These are phyloP conservation scores for Morpho helenor DNA, from an alignment of 2,888 invertebrate species.

Conservation along the genomic window DNA sequence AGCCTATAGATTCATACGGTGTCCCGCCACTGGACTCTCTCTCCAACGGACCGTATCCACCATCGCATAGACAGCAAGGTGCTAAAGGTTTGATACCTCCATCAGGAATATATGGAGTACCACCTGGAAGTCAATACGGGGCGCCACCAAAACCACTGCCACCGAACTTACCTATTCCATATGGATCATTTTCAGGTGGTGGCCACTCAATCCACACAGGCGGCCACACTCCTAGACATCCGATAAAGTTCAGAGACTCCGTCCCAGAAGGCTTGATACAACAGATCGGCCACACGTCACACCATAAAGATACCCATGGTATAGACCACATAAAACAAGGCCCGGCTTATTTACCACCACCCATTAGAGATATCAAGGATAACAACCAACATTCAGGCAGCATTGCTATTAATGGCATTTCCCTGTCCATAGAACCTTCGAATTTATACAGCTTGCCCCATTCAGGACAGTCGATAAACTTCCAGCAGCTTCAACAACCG, in stretches of 20 bases:
- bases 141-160: slow-evolving; percentile 54
- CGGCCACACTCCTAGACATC: slow-evolving; percentile 73
- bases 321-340: slow-evolving; percentile 73
- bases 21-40: slow-evolving; percentile 68
- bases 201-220: slow-evolving; percentile 60
- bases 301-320: slow-evolving; percentile 80
- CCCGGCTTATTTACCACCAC: slow-evolving; percentile 82
- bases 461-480: slow-evolving; percentile 62
- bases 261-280: slow-evolving; percentile 85
- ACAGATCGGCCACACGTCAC: slow-evolving; percentile 81
- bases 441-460: slow-evolving; percentile 75
- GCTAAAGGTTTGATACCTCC: slow-evolving; percentile 75
- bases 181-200: slow-evolving; percentile 65
- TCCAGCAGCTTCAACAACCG: slow-evolving; percentile 55
- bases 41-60: slow-evolving; percentile 56
- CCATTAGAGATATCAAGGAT: slow-evolving; percentile 79
- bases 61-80: slow-evolving; percentile 59
- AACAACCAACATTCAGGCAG: slow-evolving; percentile 46
- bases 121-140: slow-evolving; percentile 74
- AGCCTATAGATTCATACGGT: slow-evolving; percentile 55
- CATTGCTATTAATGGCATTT: slow-evolving; percentile 46
- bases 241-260: slow-evolving; percentile 86
- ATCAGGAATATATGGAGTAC: slow-evolving; percentile 74
- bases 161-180: slow-evolving; percentile 59
- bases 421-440: slow-evolving; percentile 70